Evolutionary conservation across 2,797 vertebrate species (phyloP).

Genomic region (Amblyraja radiata): DNA sequence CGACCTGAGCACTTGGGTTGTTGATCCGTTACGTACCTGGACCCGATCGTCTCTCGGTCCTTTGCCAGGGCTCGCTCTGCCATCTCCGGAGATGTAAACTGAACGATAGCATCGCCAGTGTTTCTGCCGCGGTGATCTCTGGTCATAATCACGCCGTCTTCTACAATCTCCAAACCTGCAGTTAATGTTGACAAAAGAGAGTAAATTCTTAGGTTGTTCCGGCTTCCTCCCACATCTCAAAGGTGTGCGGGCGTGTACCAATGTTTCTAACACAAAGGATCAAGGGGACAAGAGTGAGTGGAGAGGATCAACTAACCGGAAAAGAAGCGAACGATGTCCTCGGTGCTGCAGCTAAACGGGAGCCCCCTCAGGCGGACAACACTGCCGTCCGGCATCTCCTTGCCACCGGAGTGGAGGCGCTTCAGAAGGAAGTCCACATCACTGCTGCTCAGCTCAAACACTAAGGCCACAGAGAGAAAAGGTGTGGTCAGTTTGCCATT

Average conservation of each 20-base stretch:
- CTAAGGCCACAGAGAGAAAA: conserved; percentile 51
- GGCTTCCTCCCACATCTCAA: too few relatives aligned
- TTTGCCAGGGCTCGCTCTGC: conserved; percentile 68
- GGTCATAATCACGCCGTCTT: conserved; percentile 66
- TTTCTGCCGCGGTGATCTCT: conserved; percentile 61
- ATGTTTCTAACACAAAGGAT: background rate
- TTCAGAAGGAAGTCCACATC: conserved; percentile 73
- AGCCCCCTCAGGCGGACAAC: conserved; percentile 79
- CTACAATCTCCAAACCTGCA: conserved; percentile 70
- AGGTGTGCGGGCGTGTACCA: background rate
- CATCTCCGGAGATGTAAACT: conserved; percentile 70
- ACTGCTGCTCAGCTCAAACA: conserved; percentile 74
- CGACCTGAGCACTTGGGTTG: too few relatives aligned
- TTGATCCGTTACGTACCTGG: conserved; percentile 56
- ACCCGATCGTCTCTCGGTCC: conserved; percentile 74
- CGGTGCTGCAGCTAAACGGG: conserved; percentile 69
- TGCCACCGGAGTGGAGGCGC: conserved; percentile 50
- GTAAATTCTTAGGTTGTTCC: too few relatives aligned
- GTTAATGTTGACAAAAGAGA: conserved; percentile 32
- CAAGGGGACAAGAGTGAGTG: background rate
- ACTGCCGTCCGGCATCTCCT: conserved; percentile 46
- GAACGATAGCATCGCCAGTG: conserved; percentile 75
- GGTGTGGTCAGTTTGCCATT: too few relatives aligned
- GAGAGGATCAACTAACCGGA: conserved; percentile 57
- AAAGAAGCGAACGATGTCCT: conserved; percentile 74